These are phyloP conservation scores for Drosophila buzzatii DNA, from an alignment of 2,888 invertebrate species.

Conservation along the genomic window DNA sequence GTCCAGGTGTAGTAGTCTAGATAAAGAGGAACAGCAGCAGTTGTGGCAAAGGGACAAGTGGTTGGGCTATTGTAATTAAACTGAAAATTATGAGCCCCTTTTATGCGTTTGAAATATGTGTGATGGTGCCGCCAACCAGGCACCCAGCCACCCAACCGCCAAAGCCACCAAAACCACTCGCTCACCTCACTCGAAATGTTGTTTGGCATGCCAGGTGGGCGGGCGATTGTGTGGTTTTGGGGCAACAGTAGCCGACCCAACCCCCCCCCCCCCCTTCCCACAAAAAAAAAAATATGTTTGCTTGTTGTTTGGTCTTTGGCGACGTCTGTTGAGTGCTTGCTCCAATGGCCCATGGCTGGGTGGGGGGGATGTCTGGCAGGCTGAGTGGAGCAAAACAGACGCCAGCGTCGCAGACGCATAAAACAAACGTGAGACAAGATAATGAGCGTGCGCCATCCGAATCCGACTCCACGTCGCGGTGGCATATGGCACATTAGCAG, in stretches of 20 bases:
- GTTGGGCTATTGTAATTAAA: conserved; percentile 70
- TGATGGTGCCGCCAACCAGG: conserved; percentile 4
- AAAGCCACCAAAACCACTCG: conserved; percentile 12
- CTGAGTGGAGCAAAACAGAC: conserved; percentile 30
- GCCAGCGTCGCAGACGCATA: conserved; percentile 59
- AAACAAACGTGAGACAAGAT: conserved; percentile 66
- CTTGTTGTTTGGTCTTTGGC: conserved; percentile 38
- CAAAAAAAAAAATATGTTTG: conserved; percentile 39
- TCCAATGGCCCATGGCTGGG: conserved; percentile 5
- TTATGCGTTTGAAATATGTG: conserved; percentile 52
- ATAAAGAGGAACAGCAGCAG: not conserved
- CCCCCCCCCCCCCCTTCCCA: no score
- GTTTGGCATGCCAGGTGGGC: conserved; percentile 9
- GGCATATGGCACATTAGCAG: conserved; percentile 61
- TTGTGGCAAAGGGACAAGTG: conserved; percentile 8
- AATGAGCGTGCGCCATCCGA: conserved; percentile 65
- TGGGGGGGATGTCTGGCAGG: conserved; percentile 5
- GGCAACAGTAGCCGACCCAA: conserved; percentile 2
- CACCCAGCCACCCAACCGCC: not conserved
- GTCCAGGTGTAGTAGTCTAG: not conserved
- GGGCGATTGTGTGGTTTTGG: not conserved
- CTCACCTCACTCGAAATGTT: conserved; percentile 26
- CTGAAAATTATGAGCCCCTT: conserved; percentile 63
- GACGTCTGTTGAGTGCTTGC: conserved; percentile 26
- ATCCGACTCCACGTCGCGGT: conserved; percentile 44